Conservation (phyloP, 2,888 invertebrate species). For the Leptopterna dolabrata region DNA sequence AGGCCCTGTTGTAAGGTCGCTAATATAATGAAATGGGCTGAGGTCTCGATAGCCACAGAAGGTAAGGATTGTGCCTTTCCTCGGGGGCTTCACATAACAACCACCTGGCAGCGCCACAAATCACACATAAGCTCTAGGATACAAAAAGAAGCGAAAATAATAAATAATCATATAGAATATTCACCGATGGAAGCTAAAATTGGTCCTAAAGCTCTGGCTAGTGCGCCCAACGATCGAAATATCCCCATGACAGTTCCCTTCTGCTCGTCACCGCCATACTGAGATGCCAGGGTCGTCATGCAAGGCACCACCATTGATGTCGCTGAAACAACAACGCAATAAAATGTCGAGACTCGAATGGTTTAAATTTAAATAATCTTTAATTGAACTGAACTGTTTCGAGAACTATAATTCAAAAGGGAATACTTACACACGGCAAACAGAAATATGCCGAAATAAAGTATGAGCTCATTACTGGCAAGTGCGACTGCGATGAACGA, state of each 20-base stretch:
- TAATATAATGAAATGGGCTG: too few species aligned
- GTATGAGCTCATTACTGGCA: slow-evolving; percentile 71
- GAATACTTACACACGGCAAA: slow-evolving; percentile 87
- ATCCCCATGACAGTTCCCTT: slow-evolving; percentile 95
- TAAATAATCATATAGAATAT: too few species aligned
- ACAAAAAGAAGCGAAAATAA: too few species aligned
- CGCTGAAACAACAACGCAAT: slow-evolving; percentile 69
- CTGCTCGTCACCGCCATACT: slow-evolving; percentile 81
- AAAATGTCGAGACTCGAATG: background rate
- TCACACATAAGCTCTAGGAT: too few species aligned
- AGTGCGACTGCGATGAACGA: slow-evolving; percentile 87
- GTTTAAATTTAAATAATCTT: background rate
- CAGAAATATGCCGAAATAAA: slow-evolving; percentile 86
- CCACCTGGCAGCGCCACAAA: too few species aligned
- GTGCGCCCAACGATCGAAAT: slow-evolving; percentile 92
- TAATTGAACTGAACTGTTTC: background rate
- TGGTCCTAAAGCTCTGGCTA: slow-evolving; percentile 93
- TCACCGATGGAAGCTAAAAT: slow-evolving; percentile 85
- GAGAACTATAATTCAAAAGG: background rate
- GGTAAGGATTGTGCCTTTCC: too few species aligned
- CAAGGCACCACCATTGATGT: slow-evolving; percentile 96
- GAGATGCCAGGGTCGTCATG: slow-evolving; percentile 92
- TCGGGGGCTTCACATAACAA: too few species aligned
- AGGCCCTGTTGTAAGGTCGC: too few species aligned
- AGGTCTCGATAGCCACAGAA: too few species aligned